A percentile compares a stretch with the other conserved stretches of the same genome.
Evolutionary conservation across 2,888 invertebrate genomes (phyloP).

Genomic region (Sialis fuliginosa): DNA sequence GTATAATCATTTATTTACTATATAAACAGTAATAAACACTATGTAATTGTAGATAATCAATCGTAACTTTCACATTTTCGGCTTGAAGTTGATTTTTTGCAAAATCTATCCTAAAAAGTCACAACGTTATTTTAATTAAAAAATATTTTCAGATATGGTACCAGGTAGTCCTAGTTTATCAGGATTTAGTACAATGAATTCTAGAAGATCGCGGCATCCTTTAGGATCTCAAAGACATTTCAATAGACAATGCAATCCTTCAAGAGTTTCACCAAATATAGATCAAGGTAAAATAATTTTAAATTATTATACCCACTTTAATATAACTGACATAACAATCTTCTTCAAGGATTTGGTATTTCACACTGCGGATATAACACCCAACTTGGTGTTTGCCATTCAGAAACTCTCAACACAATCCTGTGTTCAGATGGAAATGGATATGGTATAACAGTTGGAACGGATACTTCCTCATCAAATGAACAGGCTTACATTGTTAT

Average conservation of each 20-base stretch:
- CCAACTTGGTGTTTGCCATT: constrained; percentile 27
- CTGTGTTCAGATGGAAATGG: constrained; percentile 30
- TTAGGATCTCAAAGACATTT: constrained; percentile 18
- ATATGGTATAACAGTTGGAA: constrained; percentile 31
- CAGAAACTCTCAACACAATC: constrained; percentile 33
- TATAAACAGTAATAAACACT: too few relatives aligned
- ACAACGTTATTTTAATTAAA: too few relatives aligned
- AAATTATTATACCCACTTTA: neutral
- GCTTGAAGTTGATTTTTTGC: too few relatives aligned
- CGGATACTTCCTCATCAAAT: constrained; percentile 25
- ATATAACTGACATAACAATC: neutral
- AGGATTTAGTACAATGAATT: constrained; percentile 37
- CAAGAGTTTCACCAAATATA: constrained; percentile 15
- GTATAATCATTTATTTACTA: too few relatives aligned
- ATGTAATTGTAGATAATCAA: too few relatives aligned
- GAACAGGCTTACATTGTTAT: constrained; percentile 26
- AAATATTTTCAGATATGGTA: constrained; percentile 1
- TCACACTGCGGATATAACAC: constrained; percentile 10
- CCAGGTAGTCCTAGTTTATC: constrained; percentile 30
- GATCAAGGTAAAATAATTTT: neutral
- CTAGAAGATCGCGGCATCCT: constrained; percentile 25
- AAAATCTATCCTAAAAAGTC: too few relatives aligned
- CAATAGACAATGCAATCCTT: constrained; percentile 30
- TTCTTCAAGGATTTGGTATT: neutral
- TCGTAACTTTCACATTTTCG: too few relatives aligned